Evolutionary conservation across 2,113 vertebrate genomes (phyloP).

Genomic region (Toxotes chatareus): DNA sequence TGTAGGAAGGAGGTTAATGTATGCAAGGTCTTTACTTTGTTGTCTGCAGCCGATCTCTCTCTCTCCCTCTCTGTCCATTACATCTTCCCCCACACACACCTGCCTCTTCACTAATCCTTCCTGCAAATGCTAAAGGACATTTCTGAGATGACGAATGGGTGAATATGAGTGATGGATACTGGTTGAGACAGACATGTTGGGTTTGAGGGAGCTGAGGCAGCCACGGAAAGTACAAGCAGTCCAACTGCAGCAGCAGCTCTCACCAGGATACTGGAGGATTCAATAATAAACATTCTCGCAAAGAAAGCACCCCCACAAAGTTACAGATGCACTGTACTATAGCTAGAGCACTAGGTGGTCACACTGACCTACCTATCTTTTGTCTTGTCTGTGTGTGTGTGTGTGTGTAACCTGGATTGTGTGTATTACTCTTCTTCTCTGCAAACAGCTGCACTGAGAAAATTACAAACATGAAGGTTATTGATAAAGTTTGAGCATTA

Average conservation of each 20-base stretch:
- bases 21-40: conserved; percentile 4
- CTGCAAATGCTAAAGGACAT: conserved; percentile 52
- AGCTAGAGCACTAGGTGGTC: background rate
- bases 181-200: conserved; percentile 45
- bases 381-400: background rate
- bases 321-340: conserved; percentile 15
- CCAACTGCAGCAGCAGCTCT: conserved; percentile 42
- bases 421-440: background rate
- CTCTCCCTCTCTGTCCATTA: background rate
- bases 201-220: conserved; percentile 41
- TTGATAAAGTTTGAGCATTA: background rate
- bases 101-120: conserved; percentile 34
- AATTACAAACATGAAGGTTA: background rate
- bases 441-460: conserved; percentile 2
- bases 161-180: conserved; percentile 60
- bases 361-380: conserved; percentile 16
- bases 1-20: background rate
- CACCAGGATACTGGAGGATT: conserved; percentile 23
- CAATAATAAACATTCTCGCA: conserved; percentile 40
- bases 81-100: background rate
- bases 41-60: background rate
- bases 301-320: conserved; percentile 14
- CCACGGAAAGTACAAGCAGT: conserved; percentile 15
- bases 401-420: conserved; percentile 10
- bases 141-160: conserved; percentile 47